These are phyloP conservation scores for Eumaeus atala DNA, from an alignment of 1,140 invertebrate genomes.

Conservation along the genomic window DNA sequence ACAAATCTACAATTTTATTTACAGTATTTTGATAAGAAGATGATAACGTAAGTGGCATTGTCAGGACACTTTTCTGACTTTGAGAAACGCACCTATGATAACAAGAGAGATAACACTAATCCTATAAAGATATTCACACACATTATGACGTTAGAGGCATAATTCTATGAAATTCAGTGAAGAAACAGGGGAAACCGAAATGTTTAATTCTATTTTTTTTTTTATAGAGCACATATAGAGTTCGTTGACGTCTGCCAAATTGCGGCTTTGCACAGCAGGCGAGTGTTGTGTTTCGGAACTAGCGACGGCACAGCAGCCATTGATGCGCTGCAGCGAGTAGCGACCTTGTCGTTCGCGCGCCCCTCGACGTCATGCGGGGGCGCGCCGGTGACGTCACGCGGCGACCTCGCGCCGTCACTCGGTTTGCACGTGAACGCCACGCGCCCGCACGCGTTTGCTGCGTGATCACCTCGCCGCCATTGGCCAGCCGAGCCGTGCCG, in stretches of 20 bases:
- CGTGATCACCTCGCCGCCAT: constrained; percentile 68
- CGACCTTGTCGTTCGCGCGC: constrained; percentile 54
- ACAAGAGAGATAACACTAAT: too few species aligned
- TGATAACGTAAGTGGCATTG: too few species aligned
- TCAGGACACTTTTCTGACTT: too few species aligned
- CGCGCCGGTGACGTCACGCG: constrained; percentile 73
- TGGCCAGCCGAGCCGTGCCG: constrained; percentile 61
- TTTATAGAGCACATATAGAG: constrained; percentile 16
- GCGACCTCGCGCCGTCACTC: constrained; percentile 71
- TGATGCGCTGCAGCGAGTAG: constrained; percentile 29
- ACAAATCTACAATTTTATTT: too few species aligned
- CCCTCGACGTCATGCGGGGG: constrained; percentile 60
- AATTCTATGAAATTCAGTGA: too few species aligned
- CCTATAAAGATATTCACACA: too few species aligned
- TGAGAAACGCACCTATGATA: too few species aligned
- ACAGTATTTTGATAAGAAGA: too few species aligned
- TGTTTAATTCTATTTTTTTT: background rate
- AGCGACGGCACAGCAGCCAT: constrained; percentile 20
- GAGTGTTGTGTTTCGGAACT: constrained; percentile 12
- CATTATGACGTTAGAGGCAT: too few species aligned
- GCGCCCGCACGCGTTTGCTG: constrained; percentile 71
- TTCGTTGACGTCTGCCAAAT: constrained; percentile 55
- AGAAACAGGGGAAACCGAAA: too few species aligned
- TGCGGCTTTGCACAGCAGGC: constrained; percentile 26
- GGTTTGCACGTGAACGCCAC: constrained; percentile 76